Evolutionary conservation across 2,888 invertebrate species (phyloP).

Genomic region (Caenorhabditis panamensis): DNA sequence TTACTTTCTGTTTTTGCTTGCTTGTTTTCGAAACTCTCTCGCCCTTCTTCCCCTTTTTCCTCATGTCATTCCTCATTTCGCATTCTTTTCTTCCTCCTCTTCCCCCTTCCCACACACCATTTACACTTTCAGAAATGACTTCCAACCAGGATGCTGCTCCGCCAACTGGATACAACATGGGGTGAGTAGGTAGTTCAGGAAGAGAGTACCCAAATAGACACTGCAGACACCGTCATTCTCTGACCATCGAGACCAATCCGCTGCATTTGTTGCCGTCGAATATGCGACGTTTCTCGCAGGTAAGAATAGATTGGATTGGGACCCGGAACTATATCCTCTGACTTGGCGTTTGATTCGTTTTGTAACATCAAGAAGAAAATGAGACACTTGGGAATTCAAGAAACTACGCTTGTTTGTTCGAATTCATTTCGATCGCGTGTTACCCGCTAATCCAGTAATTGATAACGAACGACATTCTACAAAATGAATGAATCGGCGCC

Average conservation of each 20-base stretch:
- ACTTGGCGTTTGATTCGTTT: not conserved
- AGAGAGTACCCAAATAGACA: not conserved
- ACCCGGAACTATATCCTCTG: not conserved
- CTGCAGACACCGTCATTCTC: conserved; percentile 74
- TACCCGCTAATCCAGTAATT: not conserved
- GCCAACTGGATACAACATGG: conserved; percentile 48
- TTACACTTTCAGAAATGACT: conserved; percentile 39
- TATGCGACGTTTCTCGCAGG: conserved; percentile 68
- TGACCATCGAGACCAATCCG: conserved; percentile 77
- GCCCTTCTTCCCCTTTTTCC: not conserved
- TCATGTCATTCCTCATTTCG: conserved; percentile 10
- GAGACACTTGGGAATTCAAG: not conserved
- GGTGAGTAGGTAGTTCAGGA: conserved; percentile 17
- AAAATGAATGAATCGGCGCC: too few relatives aligned
- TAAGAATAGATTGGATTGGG: not conserved
- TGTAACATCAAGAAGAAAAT: not conserved
- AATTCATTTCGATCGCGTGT: not conserved
- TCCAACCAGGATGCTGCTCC: conserved; percentile 41
- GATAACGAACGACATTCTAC: not conserved
- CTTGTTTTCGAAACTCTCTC: conserved; percentile 6
- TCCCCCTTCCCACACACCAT: conserved; percentile 6
- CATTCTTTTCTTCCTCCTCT: conserved; percentile 12
- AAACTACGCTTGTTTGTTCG: too few relatives aligned
- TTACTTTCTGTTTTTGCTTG: conserved; percentile 1
- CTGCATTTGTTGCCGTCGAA: conserved; percentile 76